Percentiles rank a stretch among this genome's conserved stretches.
Evolutionary conservation across 1,140 invertebrate genomes (phyloP).

Genomic region (Phortica variegata): DNA sequence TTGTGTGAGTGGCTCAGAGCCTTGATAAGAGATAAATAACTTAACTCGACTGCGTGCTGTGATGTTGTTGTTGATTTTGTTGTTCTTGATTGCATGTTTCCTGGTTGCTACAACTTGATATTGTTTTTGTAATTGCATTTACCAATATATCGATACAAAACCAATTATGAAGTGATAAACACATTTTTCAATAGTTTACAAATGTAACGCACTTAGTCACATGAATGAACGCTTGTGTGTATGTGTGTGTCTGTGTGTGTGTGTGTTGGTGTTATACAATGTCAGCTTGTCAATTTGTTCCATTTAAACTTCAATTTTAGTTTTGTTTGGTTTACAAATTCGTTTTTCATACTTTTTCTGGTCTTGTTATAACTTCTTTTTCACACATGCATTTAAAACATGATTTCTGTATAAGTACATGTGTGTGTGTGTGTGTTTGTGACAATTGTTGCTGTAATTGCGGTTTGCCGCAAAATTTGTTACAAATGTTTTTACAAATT

Average conservation of each 20-base stretch:
- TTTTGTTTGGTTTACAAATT: too few relatives aligned
- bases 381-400: neutral
- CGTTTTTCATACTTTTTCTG: neutral
- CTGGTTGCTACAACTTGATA: too few relatives aligned
- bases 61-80: too few relatives aligned
- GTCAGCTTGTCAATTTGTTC: too few relatives aligned
- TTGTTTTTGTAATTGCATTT: too few relatives aligned
- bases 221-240: neutral
- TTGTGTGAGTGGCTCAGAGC: too few relatives aligned
- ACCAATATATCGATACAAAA: slow-evolving; percentile 6
- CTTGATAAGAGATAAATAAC: too few relatives aligned
- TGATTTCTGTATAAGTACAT: neutral
- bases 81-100: too few relatives aligned
- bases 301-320: too few relatives aligned
- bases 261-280: neutral
- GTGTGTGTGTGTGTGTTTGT: neutral
- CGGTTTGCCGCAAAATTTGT: neutral
- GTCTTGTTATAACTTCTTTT: neutral
- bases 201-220: neutral
- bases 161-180: slow-evolving; percentile 34
- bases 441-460: neutral
- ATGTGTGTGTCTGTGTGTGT: neutral
- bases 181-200: neutral
- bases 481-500: neutral
- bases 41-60: too few relatives aligned